These are phyloP conservation scores for Ylistrum balloti DNA, from an alignment of 1,140 invertebrate species.

Conservation along the genomic window DNA sequence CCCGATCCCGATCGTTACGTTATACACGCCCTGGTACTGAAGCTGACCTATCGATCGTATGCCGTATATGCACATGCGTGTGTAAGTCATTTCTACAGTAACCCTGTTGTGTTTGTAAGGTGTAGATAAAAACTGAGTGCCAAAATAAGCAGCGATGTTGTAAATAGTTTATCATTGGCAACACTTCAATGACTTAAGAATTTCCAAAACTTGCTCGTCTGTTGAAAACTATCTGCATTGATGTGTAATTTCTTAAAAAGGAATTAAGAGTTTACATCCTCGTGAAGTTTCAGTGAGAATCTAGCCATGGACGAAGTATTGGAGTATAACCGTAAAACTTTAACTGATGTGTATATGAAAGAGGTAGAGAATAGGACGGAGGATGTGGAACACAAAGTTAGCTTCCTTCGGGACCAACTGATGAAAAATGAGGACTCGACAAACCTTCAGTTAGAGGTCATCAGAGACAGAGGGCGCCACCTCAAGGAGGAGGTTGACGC, in stretches of 20 bases:
- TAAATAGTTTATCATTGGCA: background rate
- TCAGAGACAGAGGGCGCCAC: background rate
- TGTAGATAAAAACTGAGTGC: background rate
- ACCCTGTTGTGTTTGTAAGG: background rate
- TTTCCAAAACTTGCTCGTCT: background rate
- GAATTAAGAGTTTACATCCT: background rate
- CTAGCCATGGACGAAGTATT: background rate
- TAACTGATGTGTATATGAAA: background rate
- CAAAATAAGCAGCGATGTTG: background rate
- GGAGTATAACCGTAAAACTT: slow-evolving; percentile 12
- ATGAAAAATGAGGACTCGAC: background rate
- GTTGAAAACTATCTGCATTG: background rate
- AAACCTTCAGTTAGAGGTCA: background rate
- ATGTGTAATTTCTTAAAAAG: background rate
- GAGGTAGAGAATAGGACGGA: background rate
- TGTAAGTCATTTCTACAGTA: background rate
- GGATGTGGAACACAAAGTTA: background rate
- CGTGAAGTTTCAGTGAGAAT: background rate
- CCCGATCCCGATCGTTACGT: background rate
- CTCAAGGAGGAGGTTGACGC: background rate
- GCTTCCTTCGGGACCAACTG: slow-evolving; percentile 22
- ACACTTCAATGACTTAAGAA: background rate
- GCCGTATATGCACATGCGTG: background rate
- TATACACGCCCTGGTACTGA: background rate
- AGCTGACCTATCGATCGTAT: background rate